phyloP scores from a whole-genome alignment of 2,888 invertebrate genomes.

The Meiosimyza platycephala region DNA sequence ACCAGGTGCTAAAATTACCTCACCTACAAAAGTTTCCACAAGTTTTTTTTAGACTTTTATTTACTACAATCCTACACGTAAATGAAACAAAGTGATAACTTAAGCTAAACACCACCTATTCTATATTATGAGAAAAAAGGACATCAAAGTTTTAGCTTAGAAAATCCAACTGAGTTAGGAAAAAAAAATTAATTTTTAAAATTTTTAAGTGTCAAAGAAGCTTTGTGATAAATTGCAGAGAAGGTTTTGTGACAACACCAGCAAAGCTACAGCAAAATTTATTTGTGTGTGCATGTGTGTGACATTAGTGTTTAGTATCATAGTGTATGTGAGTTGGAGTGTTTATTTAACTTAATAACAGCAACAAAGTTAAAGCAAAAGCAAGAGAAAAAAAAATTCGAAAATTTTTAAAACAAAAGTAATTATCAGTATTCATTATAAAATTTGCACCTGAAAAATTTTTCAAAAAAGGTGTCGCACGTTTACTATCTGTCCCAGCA shows the following conservation, averaged over 20 bases:
- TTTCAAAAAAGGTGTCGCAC: constrained; percentile 15
- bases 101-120: too few relatives aligned
- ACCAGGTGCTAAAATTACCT: too few relatives aligned
- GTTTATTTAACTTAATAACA: not conserved
- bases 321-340: not conserved
- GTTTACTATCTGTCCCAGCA: not conserved
- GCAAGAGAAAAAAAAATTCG: not conserved
- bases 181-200: not conserved
- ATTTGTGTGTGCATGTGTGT: not conserved
- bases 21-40: too few relatives aligned
- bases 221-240: constrained; percentile 7
- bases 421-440: constrained; percentile 31
- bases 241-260: not conserved
- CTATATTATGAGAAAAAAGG: too few relatives aligned
- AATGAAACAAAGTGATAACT: too few relatives aligned
- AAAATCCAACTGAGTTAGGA: too few relatives aligned
- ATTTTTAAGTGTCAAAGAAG: constrained; percentile 4
- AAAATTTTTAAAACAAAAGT: constrained; percentile 24
- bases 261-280: too few relatives aligned
- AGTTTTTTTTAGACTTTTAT: too few relatives aligned
- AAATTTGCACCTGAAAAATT: constrained; percentile 31
- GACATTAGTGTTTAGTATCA: not conserved
- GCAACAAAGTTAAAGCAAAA: not conserved
- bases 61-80: too few relatives aligned
- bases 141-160: too few relatives aligned